These are phyloP conservation scores for Triplophysa dalaica DNA, from an alignment of 2,113 vertebrate genomes.

Conservation along the genomic window DNA sequence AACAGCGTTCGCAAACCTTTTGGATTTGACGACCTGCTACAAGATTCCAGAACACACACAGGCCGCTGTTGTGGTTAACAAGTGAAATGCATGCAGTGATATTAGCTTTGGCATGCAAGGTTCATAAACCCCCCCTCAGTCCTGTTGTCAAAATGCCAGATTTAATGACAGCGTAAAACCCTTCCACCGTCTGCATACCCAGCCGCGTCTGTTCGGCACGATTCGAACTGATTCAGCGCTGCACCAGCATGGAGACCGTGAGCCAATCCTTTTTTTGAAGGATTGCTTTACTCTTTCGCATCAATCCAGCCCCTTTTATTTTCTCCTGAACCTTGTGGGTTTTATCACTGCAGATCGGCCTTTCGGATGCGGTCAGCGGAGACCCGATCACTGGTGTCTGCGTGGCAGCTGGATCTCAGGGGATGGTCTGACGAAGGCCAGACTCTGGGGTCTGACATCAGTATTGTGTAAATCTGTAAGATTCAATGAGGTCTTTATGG, in stretches of 20 bases:
- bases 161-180: constrained; percentile 37
- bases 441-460: constrained; percentile 24
- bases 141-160: constrained; percentile 38
- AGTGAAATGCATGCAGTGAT: constrained; percentile 20
- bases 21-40: neutral
- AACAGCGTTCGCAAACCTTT: neutral
- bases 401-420: neutral
- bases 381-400: neutral
- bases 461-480: constrained; percentile 24
- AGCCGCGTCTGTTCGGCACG: neutral
- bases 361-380: neutral
- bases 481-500: constrained; percentile 30
- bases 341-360: constrained; percentile 13
- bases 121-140: constrained; percentile 27
- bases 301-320: constrained; percentile 47
- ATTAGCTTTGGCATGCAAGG: constrained; percentile 10
- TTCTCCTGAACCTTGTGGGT: constrained; percentile 35
- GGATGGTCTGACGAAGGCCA: constrained; percentile 29
- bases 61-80: constrained; percentile 18
- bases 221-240: constrained; percentile 46
- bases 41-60: neutral
- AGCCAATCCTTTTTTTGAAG: constrained; percentile 43
- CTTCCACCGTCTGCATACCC: neutral
- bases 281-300: constrained; percentile 40
- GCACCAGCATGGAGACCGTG: constrained; percentile 20